phyloP scores from a whole-genome alignment of 2,888 invertebrate genomes.

The Tridacna gigas region DNA sequence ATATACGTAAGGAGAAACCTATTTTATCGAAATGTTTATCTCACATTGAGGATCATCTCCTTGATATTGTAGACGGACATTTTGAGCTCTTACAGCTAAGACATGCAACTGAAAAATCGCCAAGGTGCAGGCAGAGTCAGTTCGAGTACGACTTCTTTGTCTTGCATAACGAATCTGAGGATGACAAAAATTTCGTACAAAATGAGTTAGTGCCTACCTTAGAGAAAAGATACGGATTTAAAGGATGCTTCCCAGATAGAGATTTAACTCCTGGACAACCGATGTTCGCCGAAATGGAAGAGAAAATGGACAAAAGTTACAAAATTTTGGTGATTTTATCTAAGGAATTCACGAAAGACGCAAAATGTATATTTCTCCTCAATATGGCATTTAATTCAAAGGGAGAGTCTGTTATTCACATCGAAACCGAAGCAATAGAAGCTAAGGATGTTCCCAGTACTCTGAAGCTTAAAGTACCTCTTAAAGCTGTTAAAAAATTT shows the following conservation, averaged over 20 bases:
- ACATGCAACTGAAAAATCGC: background rate
- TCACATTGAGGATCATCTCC: background rate
- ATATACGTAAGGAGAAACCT: background rate
- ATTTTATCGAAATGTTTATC: background rate
- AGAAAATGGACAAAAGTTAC: background rate
- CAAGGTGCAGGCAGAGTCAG: background rate
- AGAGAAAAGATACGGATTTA: conserved; percentile 5
- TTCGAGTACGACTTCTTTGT: conserved; percentile 30
- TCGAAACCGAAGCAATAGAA: background rate
- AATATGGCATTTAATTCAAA: background rate
- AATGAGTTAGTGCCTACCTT: conserved; percentile 2
- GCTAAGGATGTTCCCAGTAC: background rate
- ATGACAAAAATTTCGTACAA: conserved; percentile 4
- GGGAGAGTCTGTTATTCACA: background rate
- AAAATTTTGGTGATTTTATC: background rate
- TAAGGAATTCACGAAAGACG: background rate
- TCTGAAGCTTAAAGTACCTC: background rate
- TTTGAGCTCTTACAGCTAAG: background rate
- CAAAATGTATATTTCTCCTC: background rate
- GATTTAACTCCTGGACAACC: background rate
- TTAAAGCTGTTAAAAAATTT: background rate
- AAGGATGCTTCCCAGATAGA: background rate
- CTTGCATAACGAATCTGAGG: conserved; percentile 15
- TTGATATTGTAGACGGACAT: background rate
- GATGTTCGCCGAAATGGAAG: background rate